Evolutionary conservation across 64 coral and sea anemone species (phyloP).

Genomic region (Actinia tenebrosa): DNA sequence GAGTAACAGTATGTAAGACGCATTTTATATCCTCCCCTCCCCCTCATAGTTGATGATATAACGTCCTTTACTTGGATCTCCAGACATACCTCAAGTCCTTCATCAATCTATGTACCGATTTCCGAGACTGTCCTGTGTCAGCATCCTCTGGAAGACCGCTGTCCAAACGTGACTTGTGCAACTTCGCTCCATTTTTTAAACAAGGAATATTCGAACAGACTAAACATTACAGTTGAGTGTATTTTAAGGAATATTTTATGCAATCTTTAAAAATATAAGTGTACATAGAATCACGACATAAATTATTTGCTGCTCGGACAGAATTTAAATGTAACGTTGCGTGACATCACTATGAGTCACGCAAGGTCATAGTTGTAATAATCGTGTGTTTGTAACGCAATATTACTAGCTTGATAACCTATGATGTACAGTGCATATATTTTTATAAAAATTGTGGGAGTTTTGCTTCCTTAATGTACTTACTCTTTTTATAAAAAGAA

Average conservation of each 20-base stretch:
- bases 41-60: neutral
- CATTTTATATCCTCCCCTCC: no score
- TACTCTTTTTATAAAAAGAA: no score
- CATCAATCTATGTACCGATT: slow-evolving; percentile 62
- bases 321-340: neutral
- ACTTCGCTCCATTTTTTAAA: slow-evolving; percentile 95
- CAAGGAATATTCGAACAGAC: slow-evolving; percentile 99
- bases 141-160: slow-evolving; percentile 55
- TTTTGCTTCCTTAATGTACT: neutral
- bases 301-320: neutral
- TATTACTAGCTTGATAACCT: neutral
- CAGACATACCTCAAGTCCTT: slow-evolving; percentile 89
- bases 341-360: neutral
- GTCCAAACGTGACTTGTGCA: slow-evolving; percentile 84
- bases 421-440: neutral
- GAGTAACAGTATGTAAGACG: no score
- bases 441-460: neutral
- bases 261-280: neutral
- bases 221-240: slow-evolving; percentile 45
- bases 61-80: neutral
- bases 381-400: neutral
- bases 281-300: neutral
- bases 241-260: neutral
- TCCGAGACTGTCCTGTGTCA: slow-evolving; percentile 76
- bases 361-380: neutral